Conservation (phyloP, 2,797 vertebrate species). For the Syngnathus acus region DNA sequence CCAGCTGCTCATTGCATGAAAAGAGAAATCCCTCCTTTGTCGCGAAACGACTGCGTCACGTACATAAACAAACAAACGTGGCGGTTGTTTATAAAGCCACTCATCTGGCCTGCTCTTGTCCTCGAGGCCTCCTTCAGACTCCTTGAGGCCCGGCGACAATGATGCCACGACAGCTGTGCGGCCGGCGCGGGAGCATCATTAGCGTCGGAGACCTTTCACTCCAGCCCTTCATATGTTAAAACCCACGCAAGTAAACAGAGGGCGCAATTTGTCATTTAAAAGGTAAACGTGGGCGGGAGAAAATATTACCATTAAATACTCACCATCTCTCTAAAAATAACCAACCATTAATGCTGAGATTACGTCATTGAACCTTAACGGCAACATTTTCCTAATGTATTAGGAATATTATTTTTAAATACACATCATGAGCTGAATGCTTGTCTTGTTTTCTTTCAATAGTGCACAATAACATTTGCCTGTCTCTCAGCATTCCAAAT, state of each 20-base stretch:
- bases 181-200: background rate
- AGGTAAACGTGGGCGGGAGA: constrained; percentile 13
- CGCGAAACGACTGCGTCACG: constrained; percentile 7
- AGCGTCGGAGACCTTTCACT: constrained; percentile 30
- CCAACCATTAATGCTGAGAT: background rate
- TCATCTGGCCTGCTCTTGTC: constrained; percentile 8
- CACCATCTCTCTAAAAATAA: background rate
- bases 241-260: background rate
- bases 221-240: constrained; percentile 47
- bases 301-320: constrained; percentile 36
- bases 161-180: constrained; percentile 6
- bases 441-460: background rate
- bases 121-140: constrained; percentile 10
- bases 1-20: constrained; percentile 7
- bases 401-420: background rate
- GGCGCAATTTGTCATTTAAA: constrained; percentile 23
- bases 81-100: constrained; percentile 18
- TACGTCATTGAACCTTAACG: background rate
- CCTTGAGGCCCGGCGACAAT: constrained; percentile 1
- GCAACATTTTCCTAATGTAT: background rate
- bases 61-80: constrained; percentile 17
- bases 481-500: background rate
- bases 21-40: constrained; percentile 14
- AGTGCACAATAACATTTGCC: background rate
- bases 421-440: background rate